Evolutionary conservation across 2,888 invertebrate species (phyloP).

Genomic region (Hemithea aestivaria): DNA sequence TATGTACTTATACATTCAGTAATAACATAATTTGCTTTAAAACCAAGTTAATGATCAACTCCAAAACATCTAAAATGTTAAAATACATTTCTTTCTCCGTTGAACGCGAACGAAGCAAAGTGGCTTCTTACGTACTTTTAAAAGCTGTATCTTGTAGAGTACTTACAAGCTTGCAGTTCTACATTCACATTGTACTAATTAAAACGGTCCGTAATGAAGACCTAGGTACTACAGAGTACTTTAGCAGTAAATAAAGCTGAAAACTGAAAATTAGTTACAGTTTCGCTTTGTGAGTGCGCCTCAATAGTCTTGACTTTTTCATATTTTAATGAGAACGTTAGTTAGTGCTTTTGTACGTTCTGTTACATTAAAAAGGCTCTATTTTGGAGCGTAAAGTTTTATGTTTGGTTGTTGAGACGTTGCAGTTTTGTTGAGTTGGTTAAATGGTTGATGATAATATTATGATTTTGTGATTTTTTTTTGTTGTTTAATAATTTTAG

Average conservation of each 20-base stretch:
- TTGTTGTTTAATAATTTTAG: too few relatives aligned
- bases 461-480: too few relatives aligned
- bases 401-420: slow-evolving; percentile 7
- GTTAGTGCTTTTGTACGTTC: slow-evolving; percentile 30
- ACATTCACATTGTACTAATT: slow-evolving; percentile 66
- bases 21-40: too few relatives aligned
- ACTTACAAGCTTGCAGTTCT: slow-evolving; percentile 50
- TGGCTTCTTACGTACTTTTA: slow-evolving; percentile 29
- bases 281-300: slow-evolving; percentile 41
- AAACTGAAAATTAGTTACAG: slow-evolving; percentile 58
- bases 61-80: too few relatives aligned
- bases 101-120: slow-evolving; percentile 30
- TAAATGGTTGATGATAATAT: too few relatives aligned
- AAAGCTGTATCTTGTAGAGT: slow-evolving; percentile 39
- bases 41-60: too few relatives aligned
- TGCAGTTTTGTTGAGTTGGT: background rate
- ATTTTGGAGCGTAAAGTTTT: slow-evolving; percentile 10
- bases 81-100: too few relatives aligned
- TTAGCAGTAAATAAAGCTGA: slow-evolving; percentile 54
- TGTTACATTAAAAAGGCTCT: slow-evolving; percentile 27
- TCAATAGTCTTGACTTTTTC: slow-evolving; percentile 40
- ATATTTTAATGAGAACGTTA: slow-evolving; percentile 46
- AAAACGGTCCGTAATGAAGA: slow-evolving; percentile 52
- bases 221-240: slow-evolving; percentile 35
- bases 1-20: too few relatives aligned